Conservation (phyloP, 2,113 vertebrate genomes). For the Ophthalmolycus amberensis region DNA sequence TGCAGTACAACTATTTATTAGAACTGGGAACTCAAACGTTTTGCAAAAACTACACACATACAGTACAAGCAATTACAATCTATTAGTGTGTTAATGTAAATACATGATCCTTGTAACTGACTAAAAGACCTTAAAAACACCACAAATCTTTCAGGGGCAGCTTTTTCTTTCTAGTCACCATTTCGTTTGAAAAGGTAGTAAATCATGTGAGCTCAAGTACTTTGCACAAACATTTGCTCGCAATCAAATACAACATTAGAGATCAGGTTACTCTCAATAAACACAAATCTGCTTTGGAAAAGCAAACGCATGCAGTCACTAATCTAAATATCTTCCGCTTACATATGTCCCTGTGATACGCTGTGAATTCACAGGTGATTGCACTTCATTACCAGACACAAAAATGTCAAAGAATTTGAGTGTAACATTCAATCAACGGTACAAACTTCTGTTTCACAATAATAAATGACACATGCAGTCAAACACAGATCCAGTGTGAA, state of each 20-base stretch:
- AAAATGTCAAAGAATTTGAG: conserved; percentile 2
- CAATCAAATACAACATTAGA: conserved; percentile 15
- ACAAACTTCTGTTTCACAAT: conserved; percentile 18
- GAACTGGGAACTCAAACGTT: conserved; percentile 57
- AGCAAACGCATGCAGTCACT: conserved; percentile 72
- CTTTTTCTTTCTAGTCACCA: conserved; percentile 18
- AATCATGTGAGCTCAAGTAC: conserved; percentile 38
- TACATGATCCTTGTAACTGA: conserved; percentile 41
- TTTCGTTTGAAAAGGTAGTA: conserved; percentile 41
- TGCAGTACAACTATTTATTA: conserved; percentile 66
- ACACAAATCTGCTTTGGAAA: conserved; percentile 42
- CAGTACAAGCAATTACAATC: conserved; percentile 60
- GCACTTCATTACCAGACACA: conserved; percentile 31
- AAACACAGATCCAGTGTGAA: conserved; percentile 12
- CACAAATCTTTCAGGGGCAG: conserved; percentile 31
- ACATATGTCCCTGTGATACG: conserved; percentile 6
- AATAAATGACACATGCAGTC: conserved; percentile 13
- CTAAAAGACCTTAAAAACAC: conserved; percentile 21
- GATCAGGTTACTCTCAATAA: conserved; percentile 23
- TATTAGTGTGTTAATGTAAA: conserved; percentile 43
- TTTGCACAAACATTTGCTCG: conserved; percentile 36
- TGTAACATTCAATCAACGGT: conserved; percentile 23
- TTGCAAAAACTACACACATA: conserved; percentile 70
- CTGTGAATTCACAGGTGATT: conserved; percentile 16
- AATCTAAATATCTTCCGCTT: conserved; percentile 51